Evolutionary conservation across 2,113 vertebrate species (phyloP), one percentile per base, ranked within the genome.

Genomic region (Desmodus rotundus): DNA sequence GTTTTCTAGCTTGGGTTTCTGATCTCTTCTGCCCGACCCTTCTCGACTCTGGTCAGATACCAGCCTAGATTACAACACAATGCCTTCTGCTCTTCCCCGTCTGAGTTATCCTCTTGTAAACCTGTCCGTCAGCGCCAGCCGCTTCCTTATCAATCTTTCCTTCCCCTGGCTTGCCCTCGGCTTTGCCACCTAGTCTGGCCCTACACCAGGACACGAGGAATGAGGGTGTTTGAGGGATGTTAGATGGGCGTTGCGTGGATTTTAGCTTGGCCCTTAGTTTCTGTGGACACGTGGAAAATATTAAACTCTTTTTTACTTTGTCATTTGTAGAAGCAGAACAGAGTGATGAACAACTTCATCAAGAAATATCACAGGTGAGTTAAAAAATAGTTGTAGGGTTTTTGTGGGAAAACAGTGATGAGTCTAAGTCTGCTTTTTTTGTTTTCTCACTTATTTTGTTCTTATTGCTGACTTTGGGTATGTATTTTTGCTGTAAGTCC

Each of bases 321-420:
- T 98, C 63, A 68, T 96, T 97, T 96, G 63, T 97, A 99, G 99
- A 99, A 98, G 99, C 99, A 88, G 99, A 99, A 89, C 99, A 99
- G 96, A 99, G 99, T 47, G 99, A 99, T 54, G 99, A 99, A 89
- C 99, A 99, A 87, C 99, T 99, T 86, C 99, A 98, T 98, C 99
- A 99, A 98, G 99, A 99, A 98, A 99, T 99, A 97, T 99, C 99
- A 81, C 99, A 99, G 99, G 99, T 99, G 89, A 94, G 98, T 92
- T 54, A 85, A 77, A 82, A 86, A 54, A 43, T 20, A 84, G 87
- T 82, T 87, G 2, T 50, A 16, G 19, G 5, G 31, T 78, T 91
- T 52, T 41, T 70, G 17, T 86, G 45, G n/a, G 65, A 70, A 56
- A 86, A 50, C 38, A 88, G 12, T 47, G 38, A 76, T 31, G 54